phyloP scores from a whole-genome alignment of 2,888 invertebrate species.

The Rhogogaster chlorosoma region DNA sequence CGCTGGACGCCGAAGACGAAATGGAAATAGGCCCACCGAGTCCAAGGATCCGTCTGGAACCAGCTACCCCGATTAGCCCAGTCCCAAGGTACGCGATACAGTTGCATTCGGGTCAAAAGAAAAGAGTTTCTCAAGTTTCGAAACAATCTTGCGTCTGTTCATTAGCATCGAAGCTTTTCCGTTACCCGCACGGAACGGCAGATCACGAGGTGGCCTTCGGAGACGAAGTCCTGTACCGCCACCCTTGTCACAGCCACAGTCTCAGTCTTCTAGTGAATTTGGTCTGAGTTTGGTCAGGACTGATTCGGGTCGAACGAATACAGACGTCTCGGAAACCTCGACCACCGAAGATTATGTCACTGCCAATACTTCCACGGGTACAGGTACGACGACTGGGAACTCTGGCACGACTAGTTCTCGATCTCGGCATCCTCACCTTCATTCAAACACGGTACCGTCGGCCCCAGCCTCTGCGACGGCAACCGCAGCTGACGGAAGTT shows the following conservation, averaged over 20 bases:
- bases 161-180: slow-evolving; percentile 71
- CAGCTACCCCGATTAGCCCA: slow-evolving; percentile 68
- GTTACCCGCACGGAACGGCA: slow-evolving; percentile 66
- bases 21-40: slow-evolving; percentile 69
- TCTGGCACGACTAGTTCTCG: slow-evolving; percentile 77
- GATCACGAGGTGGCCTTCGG: slow-evolving; percentile 69
- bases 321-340: slow-evolving; percentile 93
- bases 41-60: slow-evolving; percentile 72
- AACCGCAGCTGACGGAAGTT: slow-evolving; percentile 84
- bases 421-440: slow-evolving; percentile 78
- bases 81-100: slow-evolving; percentile 64
- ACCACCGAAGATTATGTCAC: slow-evolving; percentile 94
- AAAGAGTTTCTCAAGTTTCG: not conserved
- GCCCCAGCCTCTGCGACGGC: slow-evolving; percentile 72
- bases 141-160: not conserved
- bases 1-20: slow-evolving; percentile 82
- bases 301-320: slow-evolving; percentile 86
- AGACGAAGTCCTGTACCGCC: slow-evolving; percentile 72
- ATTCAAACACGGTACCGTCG: slow-evolving; percentile 70
- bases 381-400: slow-evolving; percentile 78
- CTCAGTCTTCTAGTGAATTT: slow-evolving; percentile 75
- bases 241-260: slow-evolving; percentile 72
- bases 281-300: slow-evolving; percentile 83
- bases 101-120: not conserved
- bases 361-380: slow-evolving; percentile 84